Conservation (phyloP, 92 coral and sea anemone species). For the Epizoanthus stellaris region DNA sequence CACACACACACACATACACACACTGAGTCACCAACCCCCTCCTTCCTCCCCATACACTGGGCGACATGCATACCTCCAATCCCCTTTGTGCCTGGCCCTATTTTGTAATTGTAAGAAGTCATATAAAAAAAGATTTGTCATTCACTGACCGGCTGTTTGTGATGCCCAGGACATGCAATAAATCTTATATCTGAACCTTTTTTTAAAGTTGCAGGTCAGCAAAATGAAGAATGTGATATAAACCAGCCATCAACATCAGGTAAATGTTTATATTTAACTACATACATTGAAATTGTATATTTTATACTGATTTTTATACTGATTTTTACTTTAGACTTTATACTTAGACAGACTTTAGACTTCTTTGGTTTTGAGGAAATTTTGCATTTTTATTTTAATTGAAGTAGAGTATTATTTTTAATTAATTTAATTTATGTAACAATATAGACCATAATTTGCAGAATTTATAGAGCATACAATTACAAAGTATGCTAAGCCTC, state of each 20-base stretch:
- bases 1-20: too few relatives aligned
- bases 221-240: slow-evolving; percentile 23
- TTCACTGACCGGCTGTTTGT: too few relatives aligned
- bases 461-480: neutral
- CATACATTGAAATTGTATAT: slow-evolving; percentile 12
- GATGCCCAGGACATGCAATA: neutral
- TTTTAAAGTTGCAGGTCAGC: slow-evolving; percentile 31
- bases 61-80: too few relatives aligned
- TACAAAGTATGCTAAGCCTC: neutral
- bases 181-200: slow-evolving; percentile 20
- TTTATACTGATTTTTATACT: slow-evolving; percentile 23
- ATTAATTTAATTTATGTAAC: slow-evolving; percentile 22
- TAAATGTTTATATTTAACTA: slow-evolving; percentile 28
- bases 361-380: too few relatives aligned
- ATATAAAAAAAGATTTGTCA: too few relatives aligned
- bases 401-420: slow-evolving; percentile 12
- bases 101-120: too few relatives aligned
- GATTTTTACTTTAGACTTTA: neutral
- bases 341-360: too few relatives aligned
- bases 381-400: neutral
- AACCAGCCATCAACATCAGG: slow-evolving; percentile 38
- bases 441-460: slow-evolving; percentile 12
- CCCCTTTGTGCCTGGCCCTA: too few relatives aligned
- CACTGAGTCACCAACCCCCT: too few relatives aligned
- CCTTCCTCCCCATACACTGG: too few relatives aligned